Conservation (phyloP, 2,797 vertebrate species). For the Enteromius paludinosus region DNA sequence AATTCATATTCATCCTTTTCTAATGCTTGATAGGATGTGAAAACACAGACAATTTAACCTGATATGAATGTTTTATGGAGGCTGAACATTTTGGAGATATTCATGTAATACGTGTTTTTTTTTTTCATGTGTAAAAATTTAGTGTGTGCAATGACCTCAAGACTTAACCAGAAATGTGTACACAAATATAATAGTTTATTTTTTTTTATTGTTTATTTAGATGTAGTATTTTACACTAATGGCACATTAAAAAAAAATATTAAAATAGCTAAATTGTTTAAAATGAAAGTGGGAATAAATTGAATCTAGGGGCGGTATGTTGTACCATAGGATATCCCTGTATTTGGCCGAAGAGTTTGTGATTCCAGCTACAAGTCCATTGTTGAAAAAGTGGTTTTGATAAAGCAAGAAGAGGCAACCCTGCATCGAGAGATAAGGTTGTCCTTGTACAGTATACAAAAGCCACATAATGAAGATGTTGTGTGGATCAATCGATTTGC, state of each 20-base stretch:
- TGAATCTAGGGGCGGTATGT: neutral
- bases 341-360: neutral
- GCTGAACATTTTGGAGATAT: too few relatives aligned
- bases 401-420: constrained; percentile 44
- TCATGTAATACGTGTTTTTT: too few relatives aligned
- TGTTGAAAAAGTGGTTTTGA: neutral
- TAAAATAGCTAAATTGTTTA: too few relatives aligned
- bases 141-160: too few relatives aligned
- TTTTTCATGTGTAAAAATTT: too few relatives aligned
- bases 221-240: constrained; percentile 1
- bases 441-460: constrained; percentile 75
- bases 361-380: neutral
- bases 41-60: too few relatives aligned
- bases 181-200: neutral
- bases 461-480: constrained; percentile 72
- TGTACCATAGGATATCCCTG: neutral
- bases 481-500: constrained; percentile 70
- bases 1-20: too few relatives aligned
- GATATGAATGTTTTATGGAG: too few relatives aligned
- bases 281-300: neutral
- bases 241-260: neutral
- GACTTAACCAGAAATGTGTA: neutral
- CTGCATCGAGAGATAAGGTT: constrained; percentile 70
- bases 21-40: too few relatives aligned
- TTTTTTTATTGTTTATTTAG: neutral